A percentile compares a stretch with the other conserved stretches of the same genome.
phyloP scores from a whole-genome alignment of 2,113 vertebrate species.

The Laticauda laticaudata region DNA sequence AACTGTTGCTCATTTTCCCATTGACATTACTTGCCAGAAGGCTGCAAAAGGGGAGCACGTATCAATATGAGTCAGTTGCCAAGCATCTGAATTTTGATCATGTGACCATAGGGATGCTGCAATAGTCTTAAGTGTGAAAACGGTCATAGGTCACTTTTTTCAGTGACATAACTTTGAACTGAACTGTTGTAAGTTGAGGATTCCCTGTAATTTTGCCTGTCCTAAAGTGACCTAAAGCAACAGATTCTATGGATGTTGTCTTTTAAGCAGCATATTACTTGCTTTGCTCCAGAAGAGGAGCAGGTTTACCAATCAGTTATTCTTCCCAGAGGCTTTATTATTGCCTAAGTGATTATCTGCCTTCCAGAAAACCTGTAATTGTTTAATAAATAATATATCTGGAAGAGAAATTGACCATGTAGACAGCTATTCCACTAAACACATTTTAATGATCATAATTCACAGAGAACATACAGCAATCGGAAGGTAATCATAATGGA shows the following conservation, averaged over 20 bases:
- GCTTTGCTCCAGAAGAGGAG: not conserved
- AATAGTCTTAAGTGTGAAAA: not conserved
- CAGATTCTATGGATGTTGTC: not conserved
- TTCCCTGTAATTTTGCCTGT: not conserved
- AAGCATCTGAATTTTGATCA: not conserved
- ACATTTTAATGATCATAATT: conserved; percentile 34
- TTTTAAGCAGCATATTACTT: not conserved
- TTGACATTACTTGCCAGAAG: not conserved
- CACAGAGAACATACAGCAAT: conserved; percentile 28
- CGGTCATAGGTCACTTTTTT: not conserved
- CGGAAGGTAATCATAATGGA: conserved; percentile 12
- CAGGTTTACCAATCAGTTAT: not conserved
- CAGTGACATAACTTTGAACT: not conserved
- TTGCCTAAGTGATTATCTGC: conserved; percentile 26
- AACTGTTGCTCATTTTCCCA: not conserved
- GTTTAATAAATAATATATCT: conserved; percentile 36
- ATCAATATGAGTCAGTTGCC: not conserved
- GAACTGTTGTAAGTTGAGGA: not conserved
- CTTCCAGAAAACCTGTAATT: conserved; percentile 29
- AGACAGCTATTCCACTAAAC: conserved; percentile 28
- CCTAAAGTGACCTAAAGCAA: not conserved
- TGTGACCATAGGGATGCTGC: not conserved
- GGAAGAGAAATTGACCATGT: conserved; percentile 13
- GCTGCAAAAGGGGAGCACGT: not conserved
- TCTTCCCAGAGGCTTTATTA: not conserved